Base-by-base conservation (phyloP, 1,140 invertebrate genomes). In the Heliconius eleuchia region DNA sequence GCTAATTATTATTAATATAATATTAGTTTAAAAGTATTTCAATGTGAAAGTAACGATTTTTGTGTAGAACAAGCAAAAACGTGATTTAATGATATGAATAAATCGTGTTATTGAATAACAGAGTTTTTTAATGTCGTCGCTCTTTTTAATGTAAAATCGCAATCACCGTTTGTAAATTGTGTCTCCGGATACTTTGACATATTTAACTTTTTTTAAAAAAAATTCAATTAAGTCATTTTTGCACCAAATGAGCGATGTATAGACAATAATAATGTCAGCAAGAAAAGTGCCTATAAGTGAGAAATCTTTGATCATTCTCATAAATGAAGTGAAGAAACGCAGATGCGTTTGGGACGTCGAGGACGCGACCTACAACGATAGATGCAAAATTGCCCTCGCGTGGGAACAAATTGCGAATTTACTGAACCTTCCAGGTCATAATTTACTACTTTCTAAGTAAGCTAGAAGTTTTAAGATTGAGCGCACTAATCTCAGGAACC, bases 281-380 rank as follows among this genome's bases (percentile, higher is more conserved):
- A 75, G 39, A 30, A 76, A 57, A 16, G 5, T 76, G 46, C 27
- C 19, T 30, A 60, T 85, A 19, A 83, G 75, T 2, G 74, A 80
- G 9, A 66, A 80, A 71, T 52, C 73, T 46, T 66, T 73, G 2
- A 34, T n/a, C 8, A n/a, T 27, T 13, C 73, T 89, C 1, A 88
- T 91, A 70, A 74, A 83, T n/a, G 83, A 86, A 80, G 74, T 90
- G 1, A 85, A 83, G 57, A 84, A 77, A 16, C 78, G 84, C 18
- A 83, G 80, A 7, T 88, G 82, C 52, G n/a, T 91, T 11, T 91
- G 90, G 90, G 80, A 91, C 71, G 27, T 71, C 11, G 77, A 86
- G 0, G 71, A 88, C 30, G 74, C 82, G 9, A 27, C 81, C n/a
- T 87, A 90, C 79, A 87, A 85, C 42, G 81, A 88, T 23, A 86